Base-by-base conservation (phyloP, 1,140 invertebrate genomes). In the Pemphigus obesinymphae region DNA sequence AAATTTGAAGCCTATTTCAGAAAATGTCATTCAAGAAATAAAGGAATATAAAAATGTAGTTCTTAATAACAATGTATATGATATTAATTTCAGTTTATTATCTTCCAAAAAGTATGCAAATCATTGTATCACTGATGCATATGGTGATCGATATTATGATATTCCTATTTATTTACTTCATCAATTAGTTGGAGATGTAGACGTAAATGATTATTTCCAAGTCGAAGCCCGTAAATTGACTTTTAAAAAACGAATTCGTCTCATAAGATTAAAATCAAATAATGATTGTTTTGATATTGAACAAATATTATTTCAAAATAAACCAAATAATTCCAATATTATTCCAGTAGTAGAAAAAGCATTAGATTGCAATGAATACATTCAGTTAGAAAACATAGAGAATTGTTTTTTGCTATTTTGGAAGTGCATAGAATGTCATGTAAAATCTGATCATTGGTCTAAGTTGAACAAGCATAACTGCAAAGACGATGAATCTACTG, bases 281-380 rank as follows among this genome's bases (percentile, higher is more conserved):
- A 31, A 3, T 31, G 37, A 29, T 73, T 15, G 17, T 43, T 80
- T 80, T 63, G 15, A 63, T 26, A 63, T 80, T 80, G 76, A 80
- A 45, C 76, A 80, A 80, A 80, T 80, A 61, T 80, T 80, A 61
- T 80, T 80, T 45, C 76, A 80, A 80, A 80, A 61, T 43, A 80
- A 80, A 80, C 76, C 76, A 80, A 43, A 23, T 43, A 63, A 80
- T 43, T 20, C 0, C 23, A 80, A 80, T 2, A 31, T 80, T 45
- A 63, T 80, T 63, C 76, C 76, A 40, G 45, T 45, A n/a, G 31
- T 80, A 45, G 76, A 80, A 80, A 80, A 63, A 45, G n/a, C 55
- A 61, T 6, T 23, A 10, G 55, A 43, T 31, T 58, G 13, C 1
- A 61, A 31, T 45, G 76, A 80, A 11, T 61, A 43, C 23, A 11